Conservation (phyloP, 1,140 invertebrate species). For the Coenobita brevimanus region DNA sequence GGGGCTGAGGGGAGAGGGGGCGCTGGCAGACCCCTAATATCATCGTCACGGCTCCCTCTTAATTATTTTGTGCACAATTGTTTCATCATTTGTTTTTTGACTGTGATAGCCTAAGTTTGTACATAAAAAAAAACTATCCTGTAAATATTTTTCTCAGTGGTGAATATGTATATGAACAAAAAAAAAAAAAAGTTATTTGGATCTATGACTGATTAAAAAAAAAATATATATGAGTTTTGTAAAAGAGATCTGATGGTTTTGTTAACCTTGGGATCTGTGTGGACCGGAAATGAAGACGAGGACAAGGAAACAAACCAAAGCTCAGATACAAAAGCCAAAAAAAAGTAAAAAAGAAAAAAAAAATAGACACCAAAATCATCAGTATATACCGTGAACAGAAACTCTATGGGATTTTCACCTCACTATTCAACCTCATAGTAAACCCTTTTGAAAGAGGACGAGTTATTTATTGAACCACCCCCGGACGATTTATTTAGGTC, state of each 20-base stretch:
- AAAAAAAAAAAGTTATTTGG: conserved; percentile 57
- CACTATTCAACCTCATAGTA: too few relatives aligned
- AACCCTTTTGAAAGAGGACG: too few relatives aligned
- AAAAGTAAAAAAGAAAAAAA: neutral
- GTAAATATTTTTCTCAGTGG: conserved; percentile 65
- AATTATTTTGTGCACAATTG: conserved; percentile 49
- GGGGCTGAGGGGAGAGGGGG: neutral
- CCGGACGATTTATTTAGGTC: too few relatives aligned
- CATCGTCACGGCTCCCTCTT: neutral
- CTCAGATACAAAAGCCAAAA: neutral
- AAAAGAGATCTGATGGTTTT: conserved; percentile 57
- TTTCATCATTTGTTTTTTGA: conserved; percentile 61
- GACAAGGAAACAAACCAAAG: neutral
- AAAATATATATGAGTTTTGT: conserved; percentile 63
- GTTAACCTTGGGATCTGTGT: conserved; percentile 36
- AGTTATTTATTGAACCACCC: too few relatives aligned
- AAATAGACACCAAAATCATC: too few relatives aligned
- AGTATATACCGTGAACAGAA: too few relatives aligned
- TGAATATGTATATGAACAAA: conserved; percentile 62
- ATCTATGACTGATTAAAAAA: conserved; percentile 62
- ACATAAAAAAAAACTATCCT: conserved; percentile 61
- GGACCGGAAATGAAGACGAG: neutral
- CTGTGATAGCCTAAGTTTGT: conserved; percentile 67
- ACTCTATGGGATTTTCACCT: too few relatives aligned
- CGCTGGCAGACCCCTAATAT: neutral